Evolutionary conservation across 1,140 invertebrate genomes (phyloP).

Genomic region (Drosophila pseudoobscura): DNA sequence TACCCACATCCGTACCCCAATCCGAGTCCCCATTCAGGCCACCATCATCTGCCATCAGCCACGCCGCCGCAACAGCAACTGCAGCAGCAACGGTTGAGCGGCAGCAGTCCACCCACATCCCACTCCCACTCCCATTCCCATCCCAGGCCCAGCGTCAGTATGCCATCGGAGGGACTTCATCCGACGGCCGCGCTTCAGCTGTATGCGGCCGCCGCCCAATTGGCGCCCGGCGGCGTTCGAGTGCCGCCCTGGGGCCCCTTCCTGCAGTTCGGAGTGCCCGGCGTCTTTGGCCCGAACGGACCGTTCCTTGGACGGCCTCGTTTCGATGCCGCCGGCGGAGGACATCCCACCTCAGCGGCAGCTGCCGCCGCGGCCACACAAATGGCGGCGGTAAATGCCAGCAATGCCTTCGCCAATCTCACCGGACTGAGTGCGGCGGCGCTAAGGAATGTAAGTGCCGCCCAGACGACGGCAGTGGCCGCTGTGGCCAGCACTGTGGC

Average conservation of each 20-base stretch:
- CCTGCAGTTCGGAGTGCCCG: slow-evolving; percentile 85
- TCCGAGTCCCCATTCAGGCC: neutral
- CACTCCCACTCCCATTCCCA: slow-evolving; percentile 12
- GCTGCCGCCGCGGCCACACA: slow-evolving; percentile 73
- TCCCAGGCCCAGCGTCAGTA: slow-evolving; percentile 27
- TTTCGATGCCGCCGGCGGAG: slow-evolving; percentile 63
- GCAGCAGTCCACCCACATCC: slow-evolving; percentile 9
- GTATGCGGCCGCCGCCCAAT: slow-evolving; percentile 85
- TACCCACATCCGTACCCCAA: no score
- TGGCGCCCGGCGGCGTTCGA: slow-evolving; percentile 84
- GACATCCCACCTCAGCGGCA: slow-evolving; percentile 55
- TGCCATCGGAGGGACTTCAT: slow-evolving; percentile 84
- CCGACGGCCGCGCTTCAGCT: slow-evolving; percentile 85
- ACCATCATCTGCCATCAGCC: slow-evolving; percentile 18
- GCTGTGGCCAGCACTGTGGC: slow-evolving; percentile 78
- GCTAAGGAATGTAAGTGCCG: slow-evolving; percentile 75
- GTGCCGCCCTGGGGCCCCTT: slow-evolving; percentile 84
- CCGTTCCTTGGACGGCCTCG: slow-evolving; percentile 75
- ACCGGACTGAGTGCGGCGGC: slow-evolving; percentile 80
- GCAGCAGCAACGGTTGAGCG: slow-evolving; percentile 31
- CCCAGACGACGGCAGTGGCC: slow-evolving; percentile 74
- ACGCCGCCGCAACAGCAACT: slow-evolving; percentile 39
- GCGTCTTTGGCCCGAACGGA: slow-evolving; percentile 80
- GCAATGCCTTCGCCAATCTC: slow-evolving; percentile 81
- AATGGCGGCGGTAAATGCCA: slow-evolving; percentile 78